Base-by-base conservation (phyloP, 2,888 invertebrate genomes). In the Cryptophagus acutangulus region DNA sequence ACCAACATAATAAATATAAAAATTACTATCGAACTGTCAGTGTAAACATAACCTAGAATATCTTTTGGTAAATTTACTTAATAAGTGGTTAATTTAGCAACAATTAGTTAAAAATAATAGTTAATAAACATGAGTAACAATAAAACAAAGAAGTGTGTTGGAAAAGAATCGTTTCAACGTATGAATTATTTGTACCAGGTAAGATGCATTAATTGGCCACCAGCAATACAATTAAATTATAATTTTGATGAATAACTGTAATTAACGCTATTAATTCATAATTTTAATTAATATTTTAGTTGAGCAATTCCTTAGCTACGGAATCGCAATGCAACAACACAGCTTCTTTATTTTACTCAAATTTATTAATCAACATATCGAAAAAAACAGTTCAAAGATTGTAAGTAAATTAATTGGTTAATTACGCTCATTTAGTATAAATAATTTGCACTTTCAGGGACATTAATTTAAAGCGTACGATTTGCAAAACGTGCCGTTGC, bases 161-260 rank as follows among this genome's bases (percentile, higher is more conserved):
- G 80, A 40, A 80, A 80, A 60, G 82, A 82, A 62, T 72, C 76
- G 15, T 80, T 83, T 58, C 78, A 82, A 57, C 71, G 83, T 42
- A 79, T 84, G 63, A 83, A 83, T 65, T 83, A 75, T 59, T 68
- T 84, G 15, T 80, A 81, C 63, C 83, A 83, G 69, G 82, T 79
- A 67, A 58, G 35, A 35, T 17, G n/a, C 4, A 44, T 15, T 17
- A 12, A 13, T 35, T 33, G 59, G 54, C 38, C 40, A 62, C 3
- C 17, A 20, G n/a, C 24, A n/a, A n/a, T n/a, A 20, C 16, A 17
- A 17, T 16, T 33, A 33, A 15, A 1, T 16, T 15, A 20, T 17
- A 39, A 37, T 9, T 20, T 20, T 20, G n/a, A 20, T n/a, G n/a
- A n/a, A n/a, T n/a, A n/a, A n/a, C n/a, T n/a, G n/a, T n/a, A n/a